These are phyloP conservation scores for Clistopyga incitator DNA, from an alignment of 2,888 invertebrate genomes.

Conservation along the genomic window DNA sequence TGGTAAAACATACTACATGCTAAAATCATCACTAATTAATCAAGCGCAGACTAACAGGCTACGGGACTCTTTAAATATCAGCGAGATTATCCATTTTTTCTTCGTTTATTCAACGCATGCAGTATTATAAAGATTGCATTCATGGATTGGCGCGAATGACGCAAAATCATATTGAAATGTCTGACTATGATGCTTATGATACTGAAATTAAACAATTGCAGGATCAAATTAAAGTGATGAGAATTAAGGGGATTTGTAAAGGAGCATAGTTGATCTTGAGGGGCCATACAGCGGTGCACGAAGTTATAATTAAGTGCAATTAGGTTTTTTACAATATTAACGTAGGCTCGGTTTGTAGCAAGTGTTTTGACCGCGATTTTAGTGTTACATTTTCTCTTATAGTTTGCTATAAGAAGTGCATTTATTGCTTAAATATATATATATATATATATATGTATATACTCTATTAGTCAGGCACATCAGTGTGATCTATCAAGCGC, in stretches of 20 bases:
- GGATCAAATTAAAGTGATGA: constrained; percentile 3
- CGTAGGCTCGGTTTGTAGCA: not conserved
- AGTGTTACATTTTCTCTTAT: constrained; percentile 25
- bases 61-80: constrained; percentile 49
- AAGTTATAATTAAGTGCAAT: constrained; percentile 23
- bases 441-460: constrained; percentile 14
- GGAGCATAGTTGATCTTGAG: constrained; percentile 1
- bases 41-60: constrained; percentile 60
- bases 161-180: constrained; percentile 39
- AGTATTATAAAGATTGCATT: constrained; percentile 52
- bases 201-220: constrained; percentile 7
- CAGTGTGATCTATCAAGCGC: constrained; percentile 48
- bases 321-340: constrained; percentile 23
- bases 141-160: constrained; percentile 46
- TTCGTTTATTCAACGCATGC: constrained; percentile 51
- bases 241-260: constrained; percentile 4
- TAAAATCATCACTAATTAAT: constrained; percentile 58
- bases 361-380: not conserved
- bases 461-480: constrained; percentile 56
- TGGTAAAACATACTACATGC: constrained; percentile 60
- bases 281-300: constrained; percentile 25
- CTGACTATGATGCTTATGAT: constrained; percentile 35
- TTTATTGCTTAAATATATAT: constrained; percentile 31
- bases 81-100: constrained; percentile 16
- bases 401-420: constrained; percentile 15